These are phyloP conservation scores for Goniozus legneri DNA, from an alignment of 1,140 invertebrate species.

Conservation along the genomic window DNA sequence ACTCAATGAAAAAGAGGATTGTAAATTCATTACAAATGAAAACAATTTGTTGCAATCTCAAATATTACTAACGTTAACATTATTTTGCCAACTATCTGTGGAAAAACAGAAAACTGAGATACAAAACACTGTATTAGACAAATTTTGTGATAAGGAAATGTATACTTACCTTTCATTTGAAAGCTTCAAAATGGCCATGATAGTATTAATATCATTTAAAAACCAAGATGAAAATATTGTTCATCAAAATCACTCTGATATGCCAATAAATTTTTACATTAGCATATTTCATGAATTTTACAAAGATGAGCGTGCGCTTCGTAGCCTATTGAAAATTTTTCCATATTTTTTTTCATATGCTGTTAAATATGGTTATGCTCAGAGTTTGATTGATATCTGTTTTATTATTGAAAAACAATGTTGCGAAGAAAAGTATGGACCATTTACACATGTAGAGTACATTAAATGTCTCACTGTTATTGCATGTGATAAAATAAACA, in stretches of 20 bases:
- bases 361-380: constrained; percentile 1
- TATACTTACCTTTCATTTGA: constrained; percentile 19
- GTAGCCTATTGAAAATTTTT: constrained; percentile 23
- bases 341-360: constrained; percentile 27
- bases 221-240: constrained; percentile 13
- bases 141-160: constrained; percentile 27
- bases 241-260: constrained; percentile 10
- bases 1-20: not conserved
- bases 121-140: constrained; percentile 25
- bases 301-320: constrained; percentile 17
- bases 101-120: constrained; percentile 14
- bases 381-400: constrained; percentile 12
- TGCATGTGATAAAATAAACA: too few species aligned
- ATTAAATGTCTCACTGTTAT: constrained; percentile 39
- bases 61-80: constrained; percentile 18
- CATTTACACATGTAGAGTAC: constrained; percentile 30
- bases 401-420: constrained; percentile 9
- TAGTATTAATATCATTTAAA: constrained; percentile 23
- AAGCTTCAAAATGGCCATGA: constrained; percentile 25
- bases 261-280: constrained; percentile 18
- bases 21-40: not conserved
- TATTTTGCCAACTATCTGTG: constrained; percentile 22
- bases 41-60: constrained; percentile 13
- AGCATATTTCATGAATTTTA: constrained; percentile 21
- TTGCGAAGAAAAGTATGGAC: constrained; percentile 30